Evolutionary conservation across 2,113 vertebrate species (phyloP).

Genomic region (Neofelis nebulosa): DNA sequence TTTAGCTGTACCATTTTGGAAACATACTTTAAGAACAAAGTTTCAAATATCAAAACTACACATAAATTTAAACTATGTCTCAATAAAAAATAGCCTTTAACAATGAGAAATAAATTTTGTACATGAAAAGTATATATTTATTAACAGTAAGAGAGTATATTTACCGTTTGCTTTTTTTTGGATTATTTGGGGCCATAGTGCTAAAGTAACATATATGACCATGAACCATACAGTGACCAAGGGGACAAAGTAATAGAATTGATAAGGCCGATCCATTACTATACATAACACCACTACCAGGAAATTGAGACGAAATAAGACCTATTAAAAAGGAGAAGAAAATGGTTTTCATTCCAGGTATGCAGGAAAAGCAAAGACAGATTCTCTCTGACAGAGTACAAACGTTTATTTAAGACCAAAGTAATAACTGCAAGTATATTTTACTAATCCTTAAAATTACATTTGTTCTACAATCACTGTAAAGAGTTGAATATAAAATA

Average conservation of each 20-base stretch:
- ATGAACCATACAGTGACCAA: conserved; percentile 98
- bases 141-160: conserved; percentile 51
- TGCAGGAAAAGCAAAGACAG: neutral
- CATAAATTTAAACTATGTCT: conserved; percentile 12
- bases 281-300: conserved; percentile 96
- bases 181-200: conserved; percentile 95
- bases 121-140: conserved; percentile 14
- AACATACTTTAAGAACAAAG: conserved; percentile 43
- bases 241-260: conserved; percentile 99
- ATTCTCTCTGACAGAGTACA: conserved; percentile 16
- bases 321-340: conserved; percentile 84
- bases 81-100: conserved; percentile 36
- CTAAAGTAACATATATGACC: conserved; percentile 94
- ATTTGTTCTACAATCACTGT: neutral
- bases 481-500: conserved; percentile 60
- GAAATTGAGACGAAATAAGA: conserved; percentile 99
- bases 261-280: conserved; percentile 98
- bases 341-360: conserved; percentile 52
- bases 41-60: conserved; percentile 41
- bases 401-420: conserved; percentile 1
- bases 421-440: neutral
- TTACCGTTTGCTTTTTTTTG: conserved; percentile 96
- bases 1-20: conserved; percentile 1
- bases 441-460: conserved; percentile 38
- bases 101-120: conserved; percentile 45